These are phyloP conservation scores for Euspilapteryx auroguttella DNA, from an alignment of 2,888 invertebrate species.

Conservation along the genomic window DNA sequence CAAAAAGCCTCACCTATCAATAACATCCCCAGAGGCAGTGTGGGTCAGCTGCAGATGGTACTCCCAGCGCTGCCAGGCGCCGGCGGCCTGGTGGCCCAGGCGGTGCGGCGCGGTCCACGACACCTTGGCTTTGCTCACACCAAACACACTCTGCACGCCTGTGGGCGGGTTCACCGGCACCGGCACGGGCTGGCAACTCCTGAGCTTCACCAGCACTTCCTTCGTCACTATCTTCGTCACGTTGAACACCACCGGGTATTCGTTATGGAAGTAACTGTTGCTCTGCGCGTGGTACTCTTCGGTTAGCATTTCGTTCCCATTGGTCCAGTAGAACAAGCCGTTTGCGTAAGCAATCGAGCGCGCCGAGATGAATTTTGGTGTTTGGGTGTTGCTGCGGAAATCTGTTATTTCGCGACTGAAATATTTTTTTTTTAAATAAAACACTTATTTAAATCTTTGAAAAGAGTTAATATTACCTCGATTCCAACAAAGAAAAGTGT, in stretches of 20 bases:
- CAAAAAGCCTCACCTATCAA: constrained; percentile 25
- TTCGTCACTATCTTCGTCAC: constrained; percentile 28
- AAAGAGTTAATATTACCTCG: no score
- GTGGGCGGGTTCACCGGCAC: constrained; percentile 79
- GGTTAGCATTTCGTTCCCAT: constrained; percentile 72
- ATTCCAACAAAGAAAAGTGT: no score
- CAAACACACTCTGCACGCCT: constrained; percentile 80
- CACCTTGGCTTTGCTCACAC: constrained; percentile 72
- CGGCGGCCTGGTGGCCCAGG: constrained; percentile 71
- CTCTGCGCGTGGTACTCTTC: constrained; percentile 76
- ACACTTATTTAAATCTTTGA: no score
- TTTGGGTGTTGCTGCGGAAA: constrained; percentile 73
- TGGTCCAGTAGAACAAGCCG: constrained; percentile 85
- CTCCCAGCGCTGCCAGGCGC: constrained; percentile 73
- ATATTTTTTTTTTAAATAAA: constrained; percentile 7
- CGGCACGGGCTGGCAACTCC: constrained; percentile 77
- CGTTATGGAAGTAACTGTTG: constrained; percentile 77
- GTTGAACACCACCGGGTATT: constrained; percentile 61
- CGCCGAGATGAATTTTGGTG: constrained; percentile 73
- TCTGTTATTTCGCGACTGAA: constrained; percentile 69
- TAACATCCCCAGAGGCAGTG: constrained; percentile 24
- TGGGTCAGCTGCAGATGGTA: constrained; percentile 75
- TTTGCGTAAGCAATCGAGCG: constrained; percentile 75
- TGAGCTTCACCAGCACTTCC: constrained; percentile 63
- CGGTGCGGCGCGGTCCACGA: constrained; percentile 82